Evolutionary conservation across 2,888 invertebrate species (phyloP), one percentile per base, ranked within the genome.

Genomic region (Leucophenga montana): DNA sequence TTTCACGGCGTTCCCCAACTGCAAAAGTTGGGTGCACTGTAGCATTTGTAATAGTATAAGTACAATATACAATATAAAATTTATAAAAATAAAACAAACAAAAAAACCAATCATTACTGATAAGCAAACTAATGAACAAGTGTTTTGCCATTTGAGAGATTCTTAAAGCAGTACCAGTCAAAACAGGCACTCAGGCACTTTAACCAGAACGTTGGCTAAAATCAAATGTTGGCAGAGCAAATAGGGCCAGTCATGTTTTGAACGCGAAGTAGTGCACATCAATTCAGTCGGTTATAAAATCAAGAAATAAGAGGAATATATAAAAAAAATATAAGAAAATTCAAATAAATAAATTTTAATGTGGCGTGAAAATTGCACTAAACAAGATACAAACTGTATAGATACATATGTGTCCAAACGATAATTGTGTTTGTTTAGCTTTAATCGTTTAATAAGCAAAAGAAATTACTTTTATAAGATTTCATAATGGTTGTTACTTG

Each of bases 401-500:
- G 2, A 2, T 27, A 1, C 39, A 39, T 39, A 39, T 39, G 39
- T 39, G 11, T 39, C 39, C 11, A 39, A 39, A 39, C 39, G 39
- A 5, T 39, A 39, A 39, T 39, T 39, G 39, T 39, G 11, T 39
- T 39, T 8, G 39, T 39, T 39, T n/a, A 18, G 50, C 50, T n/a
- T 3, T 6, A 50, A 50, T 50, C 16, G 6, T 11, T n/a, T 50
- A 16, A 50, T n/a, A 11, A 18, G 16, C n/a, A 14, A 50, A n/a
- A 50, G 50, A 16, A n/a, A 50, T 50, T 16, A 50, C 50, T 50
- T 50, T 6, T 18, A 50, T 1, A 13, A 39, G 8, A 39, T 39
- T 39, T 39, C 39, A 74, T 46, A 70, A 86, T 84, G 83, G 82
- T 81, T 61, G 78, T 86, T 3, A 75, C 64, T 33, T 86, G 86